Evolutionary conservation across 2,113 vertebrate genomes (phyloP).

Genomic region (Cephalopterus ornatus): DNA sequence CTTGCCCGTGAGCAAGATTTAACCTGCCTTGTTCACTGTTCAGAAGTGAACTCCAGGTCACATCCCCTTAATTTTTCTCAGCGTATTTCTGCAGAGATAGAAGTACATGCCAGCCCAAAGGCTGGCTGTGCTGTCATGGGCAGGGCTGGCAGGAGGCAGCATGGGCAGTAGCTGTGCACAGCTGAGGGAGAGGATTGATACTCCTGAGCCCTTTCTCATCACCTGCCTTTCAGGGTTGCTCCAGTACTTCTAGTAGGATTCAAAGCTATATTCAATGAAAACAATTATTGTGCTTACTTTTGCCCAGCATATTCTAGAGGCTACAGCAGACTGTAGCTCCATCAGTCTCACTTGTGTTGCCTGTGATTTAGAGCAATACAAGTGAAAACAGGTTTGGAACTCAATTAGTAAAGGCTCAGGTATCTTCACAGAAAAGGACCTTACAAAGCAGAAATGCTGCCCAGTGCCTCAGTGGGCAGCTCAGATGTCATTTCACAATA

Average conservation of each 20-base stretch:
- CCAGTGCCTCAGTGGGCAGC: not conserved
- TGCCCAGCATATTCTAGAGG: not conserved
- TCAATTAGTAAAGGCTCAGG: not conserved
- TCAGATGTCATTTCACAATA: not conserved
- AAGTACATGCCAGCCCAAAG: not conserved
- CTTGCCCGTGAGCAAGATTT: not conserved
- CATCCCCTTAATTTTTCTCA: not conserved
- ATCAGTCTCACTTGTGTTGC: not conserved
- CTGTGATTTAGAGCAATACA: not conserved
- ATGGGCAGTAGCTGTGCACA: not conserved
- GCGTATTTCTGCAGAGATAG: not conserved
- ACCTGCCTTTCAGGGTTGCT: not conserved
- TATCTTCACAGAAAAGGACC: not conserved
- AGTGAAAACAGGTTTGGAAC: not conserved
- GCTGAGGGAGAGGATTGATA: not conserved
- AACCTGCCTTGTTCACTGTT: not conserved
- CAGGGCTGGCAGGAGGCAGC: not conserved
- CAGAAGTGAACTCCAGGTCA: not conserved
- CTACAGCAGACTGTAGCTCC: not conserved
- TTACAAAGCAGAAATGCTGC: not conserved
- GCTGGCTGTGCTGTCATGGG: accelerated
- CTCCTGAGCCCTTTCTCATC: not conserved
- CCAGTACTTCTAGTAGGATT: not conserved
- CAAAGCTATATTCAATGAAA: not conserved
- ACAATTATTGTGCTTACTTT: not conserved